Evolutionary conservation across 2,888 invertebrate species (phyloP).

Genomic region (Leucophora obtusa): DNA sequence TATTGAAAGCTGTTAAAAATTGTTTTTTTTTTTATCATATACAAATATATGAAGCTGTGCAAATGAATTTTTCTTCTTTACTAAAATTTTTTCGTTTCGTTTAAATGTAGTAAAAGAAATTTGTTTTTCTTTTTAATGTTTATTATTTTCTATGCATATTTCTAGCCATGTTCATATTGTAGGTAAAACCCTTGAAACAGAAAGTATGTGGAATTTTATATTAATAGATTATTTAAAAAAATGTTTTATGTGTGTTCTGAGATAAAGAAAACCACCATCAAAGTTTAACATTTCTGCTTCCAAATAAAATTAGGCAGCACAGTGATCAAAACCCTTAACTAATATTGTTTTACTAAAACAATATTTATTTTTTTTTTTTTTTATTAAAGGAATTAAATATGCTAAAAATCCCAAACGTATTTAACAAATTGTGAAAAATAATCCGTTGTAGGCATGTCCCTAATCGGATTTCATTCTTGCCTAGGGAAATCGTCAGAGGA

Average conservation of each 20-base stretch:
- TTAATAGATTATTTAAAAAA: background rate
- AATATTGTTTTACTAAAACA: too few species aligned
- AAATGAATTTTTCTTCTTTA: background rate
- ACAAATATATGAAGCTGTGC: background rate
- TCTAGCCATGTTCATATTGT: background rate
- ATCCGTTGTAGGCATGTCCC: too few species aligned
- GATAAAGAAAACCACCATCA: too few species aligned
- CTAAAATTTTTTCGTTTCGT: background rate
- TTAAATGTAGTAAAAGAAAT: background rate
- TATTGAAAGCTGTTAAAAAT: background rate
- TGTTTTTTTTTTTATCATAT: background rate
- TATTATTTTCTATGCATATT: constrained; percentile 14
- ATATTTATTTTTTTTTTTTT: too few species aligned
- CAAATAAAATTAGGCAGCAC: too few species aligned
- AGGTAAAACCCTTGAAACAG: background rate
- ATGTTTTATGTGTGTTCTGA: background rate
- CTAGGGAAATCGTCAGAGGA: too few species aligned
- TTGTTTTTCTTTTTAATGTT: constrained; percentile 11
- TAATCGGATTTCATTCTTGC: too few species aligned
- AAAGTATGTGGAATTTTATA: background rate
- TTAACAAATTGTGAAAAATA: too few species aligned
- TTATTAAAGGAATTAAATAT: too few species aligned
- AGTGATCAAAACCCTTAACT: too few species aligned
- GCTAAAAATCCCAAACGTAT: too few species aligned
- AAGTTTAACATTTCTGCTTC: too few species aligned